Evolutionary conservation across 2,888 invertebrate genomes (phyloP), one percentile per base, ranked within the genome.

Genomic region (Lypha dubia): DNA sequence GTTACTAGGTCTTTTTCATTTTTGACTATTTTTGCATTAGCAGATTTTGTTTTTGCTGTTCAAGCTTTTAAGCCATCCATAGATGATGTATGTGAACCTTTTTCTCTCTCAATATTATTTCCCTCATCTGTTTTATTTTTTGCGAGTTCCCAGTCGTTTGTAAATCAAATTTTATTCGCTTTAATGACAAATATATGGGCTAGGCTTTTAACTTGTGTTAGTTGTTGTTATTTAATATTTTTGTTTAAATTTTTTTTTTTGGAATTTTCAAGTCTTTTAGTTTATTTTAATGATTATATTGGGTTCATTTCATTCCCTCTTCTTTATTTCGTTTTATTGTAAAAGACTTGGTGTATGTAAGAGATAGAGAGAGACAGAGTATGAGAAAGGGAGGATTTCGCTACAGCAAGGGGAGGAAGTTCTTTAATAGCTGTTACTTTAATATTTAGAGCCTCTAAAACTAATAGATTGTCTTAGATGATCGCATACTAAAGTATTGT

Each of bases 121-220:
- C 17, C 58, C 58, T 82, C 28, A 74, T 68, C 46, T 65, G 17
- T 67, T 73, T 68, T 17, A 56, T 68, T 82, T 71, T 51, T 49
- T 65, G 49, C 65, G 9, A 65, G 49, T 79, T 65, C n/a, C 65
- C 79, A 65, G 75, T 85, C 75, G 79, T 82, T 81, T 76, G 75
- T 89, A 90, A 90, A 90, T 91, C 89, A 91, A 90, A 89, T 90
- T 89, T 90, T 88, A 88, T 89, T 88, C 89, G 87, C 88, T 87
- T 87, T 87, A 88, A 87, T 89, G 90, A 89, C 90, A 90, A 90
- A 90, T 89, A 90, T 89, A 90, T 89, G 90, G 90, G 90, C 88
- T 89, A 89, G 90, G 90, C 90, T 83, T 65, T 71, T 35, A 46
- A 28, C 56, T 49, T 73, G 46, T 73, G 20, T 46, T 65, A 13